Base-by-base conservation (phyloP, 2,113 vertebrate species). In the Semnornis frantzii region DNA sequence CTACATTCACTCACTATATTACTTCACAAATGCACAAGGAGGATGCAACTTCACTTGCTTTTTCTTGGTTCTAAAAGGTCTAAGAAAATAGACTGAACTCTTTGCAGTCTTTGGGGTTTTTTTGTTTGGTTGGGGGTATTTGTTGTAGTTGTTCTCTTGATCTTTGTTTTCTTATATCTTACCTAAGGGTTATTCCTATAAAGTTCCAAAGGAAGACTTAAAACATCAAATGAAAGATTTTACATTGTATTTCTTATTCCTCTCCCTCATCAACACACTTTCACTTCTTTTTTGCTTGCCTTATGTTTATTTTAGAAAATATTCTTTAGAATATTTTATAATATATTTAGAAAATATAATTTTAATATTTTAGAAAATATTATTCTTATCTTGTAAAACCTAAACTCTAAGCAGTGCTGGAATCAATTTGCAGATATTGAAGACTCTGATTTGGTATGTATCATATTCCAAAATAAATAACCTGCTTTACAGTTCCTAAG, bases 361-460 rank as follows among this genome's bases (percentile, higher is more conserved):
- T 94, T 93, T 78, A 90, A 37, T 96, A 88, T 92, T 94, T 93
- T 78, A 90, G 42, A 83, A 92, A 20, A 84, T 69, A 84, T 57
- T 94, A 93, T 93, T 86, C 76, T 90, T 90, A 68, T 88, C 76
- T 83, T 84, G 59, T 58, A 65, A 93, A 94, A 74, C 16, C 54
- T 85, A 87, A 92, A 91, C 69, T 90, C 73, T 37, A 83, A 86
- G 74, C 48, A 82, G 48, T 39, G 54, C 65, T 83, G 70, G 62
- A 95, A 92, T 21, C 54, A 68, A 48, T 77, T 88, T 73, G 92
- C 77, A 90, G 58, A 78, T 93, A 93, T 5, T 62, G 69, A 93
- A 90, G 52, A 60, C 79, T 94, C 13, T 81, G 63, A 89, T 74
- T 83, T 88, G 76, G 62, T 65, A 90, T 31, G 50, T 64, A 64